Evolutionary conservation across 2,888 invertebrate species (phyloP).

Genomic region (Myathropa florea): DNA sequence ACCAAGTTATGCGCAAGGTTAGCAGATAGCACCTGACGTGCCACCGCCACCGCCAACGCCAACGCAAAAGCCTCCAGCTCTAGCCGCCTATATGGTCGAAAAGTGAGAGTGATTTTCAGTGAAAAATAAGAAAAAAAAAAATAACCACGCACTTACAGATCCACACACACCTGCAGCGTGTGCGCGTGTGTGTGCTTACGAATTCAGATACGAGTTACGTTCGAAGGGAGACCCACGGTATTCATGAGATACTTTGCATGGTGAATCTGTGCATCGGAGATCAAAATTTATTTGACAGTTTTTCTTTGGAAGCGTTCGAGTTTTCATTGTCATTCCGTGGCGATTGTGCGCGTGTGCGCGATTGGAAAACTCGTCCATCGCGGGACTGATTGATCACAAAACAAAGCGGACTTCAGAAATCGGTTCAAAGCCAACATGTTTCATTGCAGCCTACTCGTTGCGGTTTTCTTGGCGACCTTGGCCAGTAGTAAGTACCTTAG

Average conservation of each 20-base stretch:
- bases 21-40: conserved; percentile 46
- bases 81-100: conserved; percentile 49
- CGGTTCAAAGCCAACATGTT: conserved; percentile 66
- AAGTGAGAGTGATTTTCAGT: conserved; percentile 67
- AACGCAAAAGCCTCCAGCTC: not conserved
- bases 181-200: conserved; percentile 12
- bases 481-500: conserved; percentile 54
- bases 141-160: conserved; percentile 41
- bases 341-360: not conserved
- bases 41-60: conserved; percentile 18
- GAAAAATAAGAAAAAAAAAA: conserved; percentile 22
- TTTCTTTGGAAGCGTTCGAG: not conserved
- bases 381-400: not conserved
- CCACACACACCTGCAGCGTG: not conserved
- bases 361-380: conserved; percentile 2
- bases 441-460: conserved; percentile 35
- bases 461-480: conserved; percentile 65
- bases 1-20: conserved; percentile 60
- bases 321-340: conserved; percentile 20
- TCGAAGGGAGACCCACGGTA: not conserved
- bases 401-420: conserved; percentile 27
- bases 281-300: conserved; percentile 5
- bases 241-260: conserved; percentile 38
- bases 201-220: not conserved
- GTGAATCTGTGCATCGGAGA: not conserved